Percentiles rank a stretch among this genome's conserved stretches.
Conservation (phyloP, 1,140 invertebrate species). For the Tyrophagus putrescentiae region DNA sequence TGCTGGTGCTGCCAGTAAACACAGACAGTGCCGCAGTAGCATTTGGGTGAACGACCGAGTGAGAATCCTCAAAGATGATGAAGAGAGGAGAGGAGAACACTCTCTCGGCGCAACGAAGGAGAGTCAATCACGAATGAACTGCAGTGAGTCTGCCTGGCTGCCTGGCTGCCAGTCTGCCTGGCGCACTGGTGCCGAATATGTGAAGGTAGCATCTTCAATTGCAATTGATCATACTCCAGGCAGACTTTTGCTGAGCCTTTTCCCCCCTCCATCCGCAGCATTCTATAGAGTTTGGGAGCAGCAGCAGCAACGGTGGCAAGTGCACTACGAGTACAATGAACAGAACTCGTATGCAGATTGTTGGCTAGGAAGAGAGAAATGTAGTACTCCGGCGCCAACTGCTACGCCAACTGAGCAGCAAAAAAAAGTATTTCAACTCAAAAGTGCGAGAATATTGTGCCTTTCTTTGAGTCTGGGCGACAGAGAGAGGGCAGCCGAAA, state of each 20-base stretch:
- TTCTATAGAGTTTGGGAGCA: neutral
- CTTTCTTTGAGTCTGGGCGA: neutral
- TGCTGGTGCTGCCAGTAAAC: too few species aligned
- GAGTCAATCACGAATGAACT: constrained; percentile 15
- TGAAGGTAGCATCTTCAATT: constrained; percentile 3
- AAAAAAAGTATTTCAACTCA: too few species aligned
- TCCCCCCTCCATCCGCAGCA: too few species aligned
- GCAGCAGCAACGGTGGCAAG: neutral
- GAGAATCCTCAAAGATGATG: neutral
- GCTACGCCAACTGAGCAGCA: too few species aligned
- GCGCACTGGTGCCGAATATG: too few species aligned
- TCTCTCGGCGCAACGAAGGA: neutral
- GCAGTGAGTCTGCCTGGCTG: too few species aligned
- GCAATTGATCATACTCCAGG: constrained; percentile 9
- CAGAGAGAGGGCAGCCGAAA: neutral
- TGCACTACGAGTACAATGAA: neutral
- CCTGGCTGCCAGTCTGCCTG: too few species aligned
- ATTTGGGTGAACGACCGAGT: neutral
- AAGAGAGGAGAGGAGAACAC: neutral
- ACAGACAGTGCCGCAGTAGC: neutral
- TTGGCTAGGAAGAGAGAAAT: too few species aligned
- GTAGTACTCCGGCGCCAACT: too few species aligned
- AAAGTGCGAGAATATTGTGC: too few species aligned
- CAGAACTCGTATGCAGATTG: too few species aligned
- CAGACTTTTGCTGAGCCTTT: too few species aligned